Base-by-base conservation (phyloP, 1,140 invertebrate genomes). In the Ceratosolen fusciceps region DNA sequence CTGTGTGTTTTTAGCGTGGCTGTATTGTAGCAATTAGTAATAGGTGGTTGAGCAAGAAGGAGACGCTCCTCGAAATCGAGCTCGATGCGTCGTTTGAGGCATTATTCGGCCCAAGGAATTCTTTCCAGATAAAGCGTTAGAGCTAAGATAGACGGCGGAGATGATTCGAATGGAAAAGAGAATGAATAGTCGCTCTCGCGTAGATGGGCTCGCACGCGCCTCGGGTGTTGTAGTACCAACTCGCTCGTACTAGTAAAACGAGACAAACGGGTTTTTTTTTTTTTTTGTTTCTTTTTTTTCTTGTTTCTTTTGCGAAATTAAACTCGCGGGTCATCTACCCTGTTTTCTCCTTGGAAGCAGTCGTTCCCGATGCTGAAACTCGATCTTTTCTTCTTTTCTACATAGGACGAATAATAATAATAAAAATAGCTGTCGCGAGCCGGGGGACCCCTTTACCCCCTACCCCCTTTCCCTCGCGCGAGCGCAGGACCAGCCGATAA, bases 251-350 rank as follows among this genome's bases (percentile, higher is more conserved):
- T 79, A 78, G 82, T 75, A 80, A 83, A 85, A 85, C 84, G 73
- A 85, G 84, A 80, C 77, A 80, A 83, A 83, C 83, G 68, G 81
- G 84, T 85, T 82, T 82, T 82, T 84, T 81, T 77, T 68, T n/a
- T n/a, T n/a, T n/a, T n/a, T n/a, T n/a, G n/a, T n/a, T n/a, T n/a
- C n/a, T n/a, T n/a, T n/a, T n/a, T n/a, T n/a, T n/a, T n/a, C n/a
- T n/a, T n/a, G n/a, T n/a, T n/a, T n/a, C n/a, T n/a, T 81, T 82
- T 68, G 75, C 81, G 77, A 71, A 72, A 75, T 73, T 60, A 76
- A 77, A 74, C 80, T 83, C 79, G 58, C 73, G 81, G 82, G 82
- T 84, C 83, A 82, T 82, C 81, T 81, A 84, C 83, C 84, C 82
- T 80, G 60, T 85, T 83, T 83, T 83, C 82, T 80, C 52, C n/a